These are phyloP conservation scores for Tympanuchus pallidicinctus DNA, from an alignment of 2,113 vertebrate species.

Conservation along the genomic window DNA sequence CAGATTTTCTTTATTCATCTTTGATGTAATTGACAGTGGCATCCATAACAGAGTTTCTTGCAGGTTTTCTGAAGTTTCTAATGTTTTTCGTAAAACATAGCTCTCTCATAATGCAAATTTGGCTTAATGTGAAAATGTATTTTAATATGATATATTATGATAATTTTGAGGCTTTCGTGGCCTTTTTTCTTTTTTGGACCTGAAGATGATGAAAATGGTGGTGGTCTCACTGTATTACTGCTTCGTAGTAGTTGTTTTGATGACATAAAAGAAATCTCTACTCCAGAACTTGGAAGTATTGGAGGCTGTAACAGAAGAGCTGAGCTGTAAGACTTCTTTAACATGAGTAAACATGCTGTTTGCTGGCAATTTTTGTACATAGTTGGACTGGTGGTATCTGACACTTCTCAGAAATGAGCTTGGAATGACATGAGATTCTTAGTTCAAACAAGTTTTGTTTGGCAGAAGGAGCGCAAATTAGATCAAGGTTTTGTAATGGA, in stretches of 20 bases:
- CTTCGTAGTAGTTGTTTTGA: background rate
- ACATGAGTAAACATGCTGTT: background rate
- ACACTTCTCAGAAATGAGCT: background rate
- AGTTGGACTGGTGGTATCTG: background rate
- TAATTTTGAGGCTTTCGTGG: background rate
- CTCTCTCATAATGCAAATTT: background rate
- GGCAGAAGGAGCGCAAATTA: background rate
- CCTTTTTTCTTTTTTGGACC: background rate
- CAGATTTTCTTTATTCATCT: background rate
- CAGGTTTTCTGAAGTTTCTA: background rate
- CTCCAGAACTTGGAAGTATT: background rate
- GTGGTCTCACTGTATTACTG: background rate
- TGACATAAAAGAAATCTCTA: background rate
- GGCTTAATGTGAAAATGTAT: background rate
- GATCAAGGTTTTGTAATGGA: background rate
- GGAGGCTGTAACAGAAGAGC: background rate
- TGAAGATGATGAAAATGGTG: background rate
- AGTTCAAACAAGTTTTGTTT: background rate
- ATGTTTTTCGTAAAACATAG: background rate
- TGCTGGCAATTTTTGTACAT: background rate
- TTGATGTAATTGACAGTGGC: background rate
- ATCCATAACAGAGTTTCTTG: background rate
- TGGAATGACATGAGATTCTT: background rate
- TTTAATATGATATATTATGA: background rate
- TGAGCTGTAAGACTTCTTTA: background rate